phyloP scores from a whole-genome alignment of 2,113 vertebrate genomes.

The Mellivora capensis region DNA sequence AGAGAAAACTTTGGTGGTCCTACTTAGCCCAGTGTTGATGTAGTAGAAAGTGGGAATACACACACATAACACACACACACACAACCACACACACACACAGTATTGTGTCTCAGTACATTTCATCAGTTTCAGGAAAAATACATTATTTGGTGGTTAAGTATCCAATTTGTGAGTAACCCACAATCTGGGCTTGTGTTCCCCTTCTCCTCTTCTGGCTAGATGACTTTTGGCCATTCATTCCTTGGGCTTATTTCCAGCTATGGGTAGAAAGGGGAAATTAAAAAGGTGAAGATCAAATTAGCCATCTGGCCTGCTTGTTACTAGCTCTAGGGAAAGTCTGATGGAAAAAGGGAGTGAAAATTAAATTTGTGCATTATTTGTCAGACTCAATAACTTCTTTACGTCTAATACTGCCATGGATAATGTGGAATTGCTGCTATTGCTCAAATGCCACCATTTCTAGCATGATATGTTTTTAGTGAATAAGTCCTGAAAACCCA shows the following conservation, averaged over 20 bases:
- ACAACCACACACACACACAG: background rate
- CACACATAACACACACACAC: background rate
- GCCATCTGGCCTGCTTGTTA: background rate
- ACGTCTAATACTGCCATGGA: background rate
- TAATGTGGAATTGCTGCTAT: background rate
- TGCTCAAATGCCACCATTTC: background rate
- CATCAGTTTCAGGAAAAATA: background rate
- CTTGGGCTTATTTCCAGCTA: background rate
- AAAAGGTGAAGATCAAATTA: background rate
- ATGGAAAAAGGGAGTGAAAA: background rate
- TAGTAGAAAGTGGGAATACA: background rate
- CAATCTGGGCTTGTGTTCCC: background rate
- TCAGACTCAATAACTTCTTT: background rate
- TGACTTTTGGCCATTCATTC: background rate
- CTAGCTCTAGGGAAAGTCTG: background rate
- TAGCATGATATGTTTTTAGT: background rate
- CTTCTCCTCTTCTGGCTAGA: background rate
- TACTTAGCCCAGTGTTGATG: background rate
- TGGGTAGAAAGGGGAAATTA: background rate
- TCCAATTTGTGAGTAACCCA: background rate
- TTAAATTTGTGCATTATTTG: background rate
- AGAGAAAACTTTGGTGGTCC: background rate
- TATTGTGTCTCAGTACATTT: background rate
- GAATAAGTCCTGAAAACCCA: background rate
- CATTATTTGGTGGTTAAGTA: background rate